phyloP scores from a whole-genome alignment of 2,113 vertebrate species.

The Dipodomys stephensi region DNA sequence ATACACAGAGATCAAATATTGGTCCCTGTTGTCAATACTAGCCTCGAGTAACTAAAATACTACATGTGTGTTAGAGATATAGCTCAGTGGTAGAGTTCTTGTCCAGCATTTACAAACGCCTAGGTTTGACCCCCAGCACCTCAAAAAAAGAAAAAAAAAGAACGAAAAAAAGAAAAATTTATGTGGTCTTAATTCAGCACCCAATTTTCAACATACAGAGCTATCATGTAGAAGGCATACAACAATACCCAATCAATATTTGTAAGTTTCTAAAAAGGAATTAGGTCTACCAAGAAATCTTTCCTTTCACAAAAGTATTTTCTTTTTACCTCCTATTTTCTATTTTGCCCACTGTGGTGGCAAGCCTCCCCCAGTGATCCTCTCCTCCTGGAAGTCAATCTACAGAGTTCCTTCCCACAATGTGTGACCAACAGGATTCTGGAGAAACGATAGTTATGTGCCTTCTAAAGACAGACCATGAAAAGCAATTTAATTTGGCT shows the following conservation, averaged over 20 bases:
- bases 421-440: neutral
- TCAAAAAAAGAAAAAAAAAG: neutral
- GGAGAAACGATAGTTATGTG: neutral
- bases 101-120: neutral
- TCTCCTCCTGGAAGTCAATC: neutral
- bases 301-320: neutral
- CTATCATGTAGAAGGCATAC: neutral
- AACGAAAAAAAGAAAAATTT: neutral
- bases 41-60: slow-evolving; percentile 15
- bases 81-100: too few relatives aligned
- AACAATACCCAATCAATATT: neutral
- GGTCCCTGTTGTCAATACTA: slow-evolving; percentile 1
- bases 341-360: neutral
- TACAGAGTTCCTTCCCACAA: neutral
- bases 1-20: slow-evolving; percentile 49
- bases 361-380: neutral
- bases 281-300: neutral
- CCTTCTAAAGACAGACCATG: slow-evolving; percentile 2
- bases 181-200: neutral
- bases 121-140: neutral
- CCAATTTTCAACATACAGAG: neutral
- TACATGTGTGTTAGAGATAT: too few relatives aligned
- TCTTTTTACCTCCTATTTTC: neutral
- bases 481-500: neutral
- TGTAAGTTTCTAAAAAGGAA: slow-evolving; percentile 14